Base-by-base conservation (phyloP, 2,888 invertebrate species). In the Camponotus fellah region DNA sequence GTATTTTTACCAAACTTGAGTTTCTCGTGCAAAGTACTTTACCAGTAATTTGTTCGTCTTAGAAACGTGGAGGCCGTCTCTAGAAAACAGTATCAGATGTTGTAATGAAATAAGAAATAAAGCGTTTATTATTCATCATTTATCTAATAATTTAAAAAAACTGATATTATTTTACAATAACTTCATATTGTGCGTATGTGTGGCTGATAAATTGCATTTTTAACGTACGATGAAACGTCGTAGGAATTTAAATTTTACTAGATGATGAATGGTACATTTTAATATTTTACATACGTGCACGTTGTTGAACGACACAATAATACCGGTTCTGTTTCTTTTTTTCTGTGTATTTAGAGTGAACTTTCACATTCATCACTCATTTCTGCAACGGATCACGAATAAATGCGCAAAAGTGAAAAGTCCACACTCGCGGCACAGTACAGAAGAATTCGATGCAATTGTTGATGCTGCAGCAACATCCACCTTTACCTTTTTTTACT, bases 401-500 rank as follows among this genome's bases (percentile, higher is more conserved):
- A 68, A 77, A 77, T 37, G 77, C 68, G 56, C 32, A 68, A 77
- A 77, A 77, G 77, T 69, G 77, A 40, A 77, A 69, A 56, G 77
- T 77, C 69, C 77, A 69, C 40, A 40, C 69, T 74, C 53, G 58
- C 71, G 60, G 43, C 46, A 65, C 83, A 64, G 49, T 75, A 43
- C 49, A 40, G 75, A 69, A 60, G 34, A 60, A 26, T 62, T 82
- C 60, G 37, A 81, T 68, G 34, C 49, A 34, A 34, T 60, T 64
- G 58, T 62, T 66, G 37, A 56, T 56, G 62, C 58, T 43, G 58
- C 58, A 53, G 60, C 77, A 66, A 60, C 79, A 46, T 82, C n/a
- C 49, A 66, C 53, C 53, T 65, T 56, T 43, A 49, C 26, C 53
- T 69, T 77, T 64, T 68, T 77, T 34, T 53, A 65, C 58, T 58